These are phyloP conservation scores for Ylistrum balloti DNA, from an alignment of 1,140 invertebrate species.

Conservation along the genomic window DNA sequence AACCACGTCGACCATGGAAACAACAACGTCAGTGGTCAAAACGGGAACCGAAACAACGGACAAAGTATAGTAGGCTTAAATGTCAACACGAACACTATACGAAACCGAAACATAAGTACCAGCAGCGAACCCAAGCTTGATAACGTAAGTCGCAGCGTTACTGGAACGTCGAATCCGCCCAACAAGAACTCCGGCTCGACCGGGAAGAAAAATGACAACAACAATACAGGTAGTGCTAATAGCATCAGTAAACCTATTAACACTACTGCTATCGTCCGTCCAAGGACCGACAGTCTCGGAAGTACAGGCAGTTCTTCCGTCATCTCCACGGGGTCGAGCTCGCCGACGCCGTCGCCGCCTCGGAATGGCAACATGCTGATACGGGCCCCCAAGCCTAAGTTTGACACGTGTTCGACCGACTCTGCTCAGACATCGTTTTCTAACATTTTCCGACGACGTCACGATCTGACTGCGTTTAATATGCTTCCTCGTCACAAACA, in stretches of 20 bases:
- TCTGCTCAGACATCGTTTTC: constrained; percentile 75
- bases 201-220: constrained; percentile 66
- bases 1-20: constrained; percentile 62
- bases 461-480: constrained; percentile 97
- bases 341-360: constrained; percentile 70
- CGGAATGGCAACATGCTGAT: constrained; percentile 60
- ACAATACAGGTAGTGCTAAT: constrained; percentile 50
- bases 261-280: constrained; percentile 86
- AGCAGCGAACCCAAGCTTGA: background rate
- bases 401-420: constrained; percentile 90
- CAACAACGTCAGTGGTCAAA: constrained; percentile 22
- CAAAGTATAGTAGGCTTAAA: background rate
- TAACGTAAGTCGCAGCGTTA: constrained; percentile 17
- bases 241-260: constrained; percentile 82
- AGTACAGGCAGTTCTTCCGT: constrained; percentile 84
- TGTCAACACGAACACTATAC: background rate
- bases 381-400: constrained; percentile 86
- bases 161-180: constrained; percentile 29
- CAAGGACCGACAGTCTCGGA: constrained; percentile 83
- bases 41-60: constrained; percentile 22
- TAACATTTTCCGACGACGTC: constrained; percentile 86
- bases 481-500: constrained; percentile 95
- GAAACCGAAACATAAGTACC: background rate
- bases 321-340: constrained; percentile 72
- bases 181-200: constrained; percentile 53